These are phyloP conservation scores for Congeria kusceri DNA, from an alignment of 2,888 invertebrate species.

Conservation along the genomic window DNA sequence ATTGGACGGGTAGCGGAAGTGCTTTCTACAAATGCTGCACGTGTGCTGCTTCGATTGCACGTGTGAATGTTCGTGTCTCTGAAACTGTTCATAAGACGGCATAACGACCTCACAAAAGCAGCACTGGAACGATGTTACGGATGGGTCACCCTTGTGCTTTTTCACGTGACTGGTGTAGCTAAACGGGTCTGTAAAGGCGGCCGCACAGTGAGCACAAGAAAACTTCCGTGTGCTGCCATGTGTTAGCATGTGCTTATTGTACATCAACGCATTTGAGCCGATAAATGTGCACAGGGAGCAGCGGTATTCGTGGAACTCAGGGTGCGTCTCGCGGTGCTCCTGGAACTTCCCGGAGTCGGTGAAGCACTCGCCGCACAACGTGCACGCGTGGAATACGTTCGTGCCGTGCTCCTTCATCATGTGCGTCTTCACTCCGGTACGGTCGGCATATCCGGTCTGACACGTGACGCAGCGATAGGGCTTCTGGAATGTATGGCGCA, in stretches of 20 bases:
- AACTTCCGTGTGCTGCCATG: constrained; percentile 67
- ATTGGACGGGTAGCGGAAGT: constrained; percentile 69
- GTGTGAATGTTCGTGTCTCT: constrained; percentile 77
- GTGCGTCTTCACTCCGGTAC: constrained; percentile 72
- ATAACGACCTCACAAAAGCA: constrained; percentile 74
- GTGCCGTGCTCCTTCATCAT: constrained; percentile 73
- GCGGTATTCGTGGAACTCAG: constrained; percentile 71
- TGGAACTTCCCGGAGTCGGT: constrained; percentile 64
- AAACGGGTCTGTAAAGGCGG: constrained; percentile 74
- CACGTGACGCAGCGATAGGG: constrained; percentile 76
- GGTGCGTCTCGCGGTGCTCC: constrained; percentile 74
- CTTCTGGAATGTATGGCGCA: constrained; percentile 76
- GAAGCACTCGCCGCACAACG: constrained; percentile 76
- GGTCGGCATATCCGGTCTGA: constrained; percentile 75
- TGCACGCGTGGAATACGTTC: constrained; percentile 70
- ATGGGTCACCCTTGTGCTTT: constrained; percentile 67
- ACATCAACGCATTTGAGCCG: constrained; percentile 72
- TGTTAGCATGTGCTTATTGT: constrained; percentile 73
- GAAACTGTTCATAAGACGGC: constrained; percentile 73
- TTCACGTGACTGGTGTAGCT: constrained; percentile 75
- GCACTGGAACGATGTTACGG: constrained; percentile 69
- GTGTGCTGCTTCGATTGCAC: constrained; percentile 68
- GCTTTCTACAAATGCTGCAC: constrained; percentile 70
- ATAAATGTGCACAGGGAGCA: constrained; percentile 74
- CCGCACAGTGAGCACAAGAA: constrained; percentile 69